Base-by-base conservation (phyloP, 2,113 vertebrate species). In the Cettia cetti region DNA sequence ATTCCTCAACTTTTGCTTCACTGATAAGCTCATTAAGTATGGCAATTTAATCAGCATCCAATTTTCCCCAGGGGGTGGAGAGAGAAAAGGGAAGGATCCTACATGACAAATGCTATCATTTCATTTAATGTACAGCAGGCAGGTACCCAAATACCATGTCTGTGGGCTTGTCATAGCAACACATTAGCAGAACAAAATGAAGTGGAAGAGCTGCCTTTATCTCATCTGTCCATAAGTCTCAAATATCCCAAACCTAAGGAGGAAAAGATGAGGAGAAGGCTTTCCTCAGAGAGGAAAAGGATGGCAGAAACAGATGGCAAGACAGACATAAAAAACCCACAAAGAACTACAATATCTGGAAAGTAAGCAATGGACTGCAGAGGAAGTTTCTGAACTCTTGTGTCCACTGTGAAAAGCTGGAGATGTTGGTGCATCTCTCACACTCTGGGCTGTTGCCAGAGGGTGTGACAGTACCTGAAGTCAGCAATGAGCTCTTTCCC, bases 1-100 rank as follows among this genome's bases (percentile, higher is more conserved):
- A n/a, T 28, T 82, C 44, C 28, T 84, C 70, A 85, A 71, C 40
- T 92, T 95, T 69, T 69, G 53, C 66, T 90, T 82, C 57, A 80
- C 70, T 87, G 85, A 91, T 50, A 91, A 82, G 83, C 57, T 91
- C 70, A 80, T 82, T 91, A 84, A 61, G 21, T 81, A 64, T 9
- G 80, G 86, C 47, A 78, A 56, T 75, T 75, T 60, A 89, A 95
- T 89, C 86, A 78, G 60, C 52, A 84, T 71, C 24, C 13, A 23
- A 9, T 78, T 93, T 86, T 74, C 76, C 56, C 30, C 44, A 56
- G 33, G 44, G 64, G 49, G 61, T 7, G 11, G 33, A 79, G 33
- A 72, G n/a, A 69, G 45, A 77, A 89, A 79, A 87, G 6, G 21
- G 39, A 83, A 89, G 45, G 45, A 54, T 84, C 9, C 40, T 72